Percentiles rank a stretch among this genome's conserved stretches.
Conservation (phyloP, 2,888 invertebrate species). For the Crioceris asparagi region DNA sequence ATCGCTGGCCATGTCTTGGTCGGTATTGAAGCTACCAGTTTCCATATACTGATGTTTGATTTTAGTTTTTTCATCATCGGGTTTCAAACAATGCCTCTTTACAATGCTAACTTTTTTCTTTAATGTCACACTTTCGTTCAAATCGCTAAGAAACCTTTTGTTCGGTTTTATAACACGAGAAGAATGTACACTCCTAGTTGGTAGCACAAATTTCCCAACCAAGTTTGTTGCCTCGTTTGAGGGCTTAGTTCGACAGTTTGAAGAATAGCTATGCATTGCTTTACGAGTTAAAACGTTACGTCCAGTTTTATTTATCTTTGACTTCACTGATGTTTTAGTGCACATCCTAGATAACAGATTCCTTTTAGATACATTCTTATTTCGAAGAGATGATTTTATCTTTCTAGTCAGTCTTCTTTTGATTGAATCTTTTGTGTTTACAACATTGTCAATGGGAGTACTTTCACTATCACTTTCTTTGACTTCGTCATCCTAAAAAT, state of each 20-base stretch:
- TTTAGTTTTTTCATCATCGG: conserved; percentile 18
- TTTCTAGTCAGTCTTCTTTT: conserved; percentile 27
- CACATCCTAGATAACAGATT: conserved; percentile 28
- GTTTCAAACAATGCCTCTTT: conserved; percentile 18
- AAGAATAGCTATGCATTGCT: conserved; percentile 19
- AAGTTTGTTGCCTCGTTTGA: conserved; percentile 29
- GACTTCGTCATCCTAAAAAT: conserved; percentile 23
- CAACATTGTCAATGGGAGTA: conserved; percentile 33
- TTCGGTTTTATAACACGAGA: conserved; percentile 82
- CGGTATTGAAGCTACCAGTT: conserved; percentile 18
- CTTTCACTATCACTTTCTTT: conserved; percentile 40
- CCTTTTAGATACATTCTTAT: conserved; percentile 26
- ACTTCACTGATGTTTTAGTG: conserved; percentile 22
- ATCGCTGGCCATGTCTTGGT: conserved; percentile 13
- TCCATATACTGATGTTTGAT: conserved; percentile 10
- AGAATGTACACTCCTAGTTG: conserved; percentile 72
- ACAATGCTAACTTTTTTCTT: conserved; percentile 32
- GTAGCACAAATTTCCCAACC: conserved; percentile 61
- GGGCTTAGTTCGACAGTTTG: conserved; percentile 19
- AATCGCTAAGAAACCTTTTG: conserved; percentile 63
- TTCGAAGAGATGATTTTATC: conserved; percentile 27
- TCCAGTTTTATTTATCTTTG: conserved; percentile 20
- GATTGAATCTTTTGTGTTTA: conserved; percentile 35
- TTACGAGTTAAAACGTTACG: conserved; percentile 19
- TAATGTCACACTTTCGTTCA: conserved; percentile 31